Conservation (phyloP, 2,797 vertebrate genomes). For the Notolepis coatsorum region DNA sequence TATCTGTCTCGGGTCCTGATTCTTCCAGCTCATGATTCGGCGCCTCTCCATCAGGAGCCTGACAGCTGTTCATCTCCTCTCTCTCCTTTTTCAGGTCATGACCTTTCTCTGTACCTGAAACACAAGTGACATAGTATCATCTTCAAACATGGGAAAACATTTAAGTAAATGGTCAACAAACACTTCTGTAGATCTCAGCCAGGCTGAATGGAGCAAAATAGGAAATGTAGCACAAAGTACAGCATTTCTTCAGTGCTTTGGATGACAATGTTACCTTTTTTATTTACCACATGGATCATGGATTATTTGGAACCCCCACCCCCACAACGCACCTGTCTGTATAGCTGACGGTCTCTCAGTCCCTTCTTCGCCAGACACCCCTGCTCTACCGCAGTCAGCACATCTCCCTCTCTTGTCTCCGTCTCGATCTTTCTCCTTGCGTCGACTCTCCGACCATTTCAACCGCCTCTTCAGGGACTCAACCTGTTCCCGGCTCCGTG, state of each 20-base stretch:
- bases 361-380: constrained; percentile 21
- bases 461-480: constrained; percentile 78
- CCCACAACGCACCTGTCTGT: constrained; percentile 57
- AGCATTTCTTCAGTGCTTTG: too few species aligned
- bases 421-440: constrained; percentile 58
- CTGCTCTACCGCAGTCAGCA: constrained; percentile 64
- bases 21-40: constrained; percentile 36
- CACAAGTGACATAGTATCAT: not conserved
- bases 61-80: constrained; percentile 54
- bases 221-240: too few species aligned
- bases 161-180: not conserved
- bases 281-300: too few species aligned
- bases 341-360: constrained; percentile 5
- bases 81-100: constrained; percentile 73
- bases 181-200: not conserved
- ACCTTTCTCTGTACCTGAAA: constrained; percentile 55
- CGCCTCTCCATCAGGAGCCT: constrained; percentile 38
- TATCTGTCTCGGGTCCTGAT: constrained; percentile 26
- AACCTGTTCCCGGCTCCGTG: constrained; percentile 77
- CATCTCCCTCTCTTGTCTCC: constrained; percentile 53
- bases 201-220: not conserved
- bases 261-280: too few species aligned
- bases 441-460: constrained; percentile 74
- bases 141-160: not conserved
- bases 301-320: too few species aligned